phyloP scores from a whole-genome alignment of 2,797 vertebrate genomes.

The Mastacembelus armatus region DNA sequence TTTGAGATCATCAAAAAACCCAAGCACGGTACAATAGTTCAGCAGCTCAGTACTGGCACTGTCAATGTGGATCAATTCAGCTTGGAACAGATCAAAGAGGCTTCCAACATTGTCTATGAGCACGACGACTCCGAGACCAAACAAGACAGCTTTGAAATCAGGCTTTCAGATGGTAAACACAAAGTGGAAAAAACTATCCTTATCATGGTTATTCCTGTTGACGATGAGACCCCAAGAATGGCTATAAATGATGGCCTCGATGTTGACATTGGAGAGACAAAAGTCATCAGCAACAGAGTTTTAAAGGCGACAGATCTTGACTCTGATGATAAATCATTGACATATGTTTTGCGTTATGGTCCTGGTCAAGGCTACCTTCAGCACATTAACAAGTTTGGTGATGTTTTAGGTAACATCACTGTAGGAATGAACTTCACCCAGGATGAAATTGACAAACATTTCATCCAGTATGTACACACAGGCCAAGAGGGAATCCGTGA shows the following conservation, averaged over 20 bases:
- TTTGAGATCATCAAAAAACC: constrained; percentile 89
- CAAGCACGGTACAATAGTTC: constrained; percentile 85
- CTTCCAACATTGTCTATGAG: constrained; percentile 89
- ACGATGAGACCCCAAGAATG: constrained; percentile 90
- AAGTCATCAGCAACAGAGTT: constrained; percentile 85
- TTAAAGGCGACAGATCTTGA: constrained; percentile 91
- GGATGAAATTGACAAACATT: constrained; percentile 87
- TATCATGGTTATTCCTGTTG: constrained; percentile 88
- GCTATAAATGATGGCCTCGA: constrained; percentile 88
- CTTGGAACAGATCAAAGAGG: constrained; percentile 88
- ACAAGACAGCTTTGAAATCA: constrained; percentile 89
- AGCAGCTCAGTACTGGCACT: constrained; percentile 86
- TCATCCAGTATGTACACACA: constrained; percentile 88
- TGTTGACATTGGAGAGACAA: constrained; percentile 88
- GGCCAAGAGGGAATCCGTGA: constrained; percentile 88
- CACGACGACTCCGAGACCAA: constrained; percentile 91
- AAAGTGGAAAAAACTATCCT: constrained; percentile 84
- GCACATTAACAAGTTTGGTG: constrained; percentile 80
- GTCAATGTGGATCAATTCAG: constrained; percentile 82
- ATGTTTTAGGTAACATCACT: constrained; percentile 84
- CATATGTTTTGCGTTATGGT: constrained; percentile 84
- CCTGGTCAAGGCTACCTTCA: constrained; percentile 89
- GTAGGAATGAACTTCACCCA: constrained; percentile 91
- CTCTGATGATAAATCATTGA: constrained; percentile 88
- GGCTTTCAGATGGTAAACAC: constrained; percentile 87